Percentiles rank a stretch among this genome's conserved stretches.
phyloP scores from a whole-genome alignment of 2,797 vertebrate genomes.

The Coregonus suidteri region DNA sequence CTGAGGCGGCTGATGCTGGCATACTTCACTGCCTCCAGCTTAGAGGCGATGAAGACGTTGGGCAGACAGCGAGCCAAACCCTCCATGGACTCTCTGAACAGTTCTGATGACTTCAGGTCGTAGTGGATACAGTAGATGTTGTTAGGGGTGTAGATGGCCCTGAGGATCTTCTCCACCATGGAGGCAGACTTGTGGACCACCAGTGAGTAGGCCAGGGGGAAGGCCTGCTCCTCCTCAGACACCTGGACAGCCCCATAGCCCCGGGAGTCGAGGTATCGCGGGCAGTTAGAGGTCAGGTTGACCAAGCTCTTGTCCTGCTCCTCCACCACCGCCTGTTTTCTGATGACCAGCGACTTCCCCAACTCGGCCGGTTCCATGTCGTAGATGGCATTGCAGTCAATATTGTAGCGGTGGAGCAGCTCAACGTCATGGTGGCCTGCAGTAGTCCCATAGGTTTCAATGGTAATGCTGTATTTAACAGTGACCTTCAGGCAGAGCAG shows the following conservation, averaged over 20 bases:
- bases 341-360: slow-evolving; percentile 59
- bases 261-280: slow-evolving; percentile 31
- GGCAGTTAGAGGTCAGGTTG: slow-evolving; percentile 48
- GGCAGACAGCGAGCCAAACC: slow-evolving; percentile 85
- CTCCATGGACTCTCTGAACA: slow-evolving; percentile 82
- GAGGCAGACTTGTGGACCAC: slow-evolving; percentile 88
- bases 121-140: slow-evolving; percentile 95
- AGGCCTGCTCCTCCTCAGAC: slow-evolving; percentile 75
- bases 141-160: slow-evolving; percentile 77
- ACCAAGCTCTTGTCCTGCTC: slow-evolving; percentile 46
- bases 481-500: slow-evolving; percentile 64
- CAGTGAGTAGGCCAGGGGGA: slow-evolving; percentile 88
- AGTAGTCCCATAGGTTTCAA: slow-evolving; percentile 67
- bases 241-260: slow-evolving; percentile 52
- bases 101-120: slow-evolving; percentile 81
- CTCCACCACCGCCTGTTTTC: slow-evolving; percentile 15
- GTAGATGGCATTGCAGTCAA: slow-evolving; percentile 65
- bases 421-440: slow-evolving; percentile 57
- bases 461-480: slow-evolving; percentile 60
- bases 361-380: slow-evolving; percentile 69
- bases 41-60: slow-evolving; percentile 90
- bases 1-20: slow-evolving; percentile 85
- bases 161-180: slow-evolving; percentile 86
- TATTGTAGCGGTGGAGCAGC: slow-evolving; percentile 57
- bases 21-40: slow-evolving; percentile 83